Conservation (phyloP, 2,113 vertebrate species). For the Oryzias curvinotus region DNA sequence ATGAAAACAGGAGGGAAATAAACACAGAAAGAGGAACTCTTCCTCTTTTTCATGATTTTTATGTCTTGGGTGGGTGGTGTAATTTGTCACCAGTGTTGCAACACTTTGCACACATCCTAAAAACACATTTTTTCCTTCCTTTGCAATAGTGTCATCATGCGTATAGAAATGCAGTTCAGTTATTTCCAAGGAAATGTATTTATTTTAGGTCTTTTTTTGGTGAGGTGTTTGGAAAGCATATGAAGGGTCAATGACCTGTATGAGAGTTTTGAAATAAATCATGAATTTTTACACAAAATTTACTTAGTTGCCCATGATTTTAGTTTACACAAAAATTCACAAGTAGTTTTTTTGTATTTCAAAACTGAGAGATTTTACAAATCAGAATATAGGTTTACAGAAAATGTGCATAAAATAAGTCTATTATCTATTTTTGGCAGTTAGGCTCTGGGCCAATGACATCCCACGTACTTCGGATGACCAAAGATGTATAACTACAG, state of each 20-base stretch:
- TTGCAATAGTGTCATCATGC: slow-evolving; percentile 11
- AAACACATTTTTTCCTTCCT: slow-evolving; percentile 21
- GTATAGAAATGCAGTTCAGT: slow-evolving; percentile 14
- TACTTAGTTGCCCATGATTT: not conserved
- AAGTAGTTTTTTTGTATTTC: too few species aligned
- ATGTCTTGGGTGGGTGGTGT: slow-evolving; percentile 30
- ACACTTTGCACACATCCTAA: slow-evolving; percentile 52
- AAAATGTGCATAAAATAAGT: too few species aligned
- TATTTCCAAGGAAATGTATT: slow-evolving; percentile 1
- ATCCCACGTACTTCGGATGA: too few species aligned
- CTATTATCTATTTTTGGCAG: too few species aligned
- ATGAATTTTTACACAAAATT: not conserved
- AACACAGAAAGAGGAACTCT: slow-evolving; percentile 46
- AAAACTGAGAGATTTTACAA: too few species aligned
- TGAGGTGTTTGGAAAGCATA: not conserved
- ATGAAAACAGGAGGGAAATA: slow-evolving; percentile 29
- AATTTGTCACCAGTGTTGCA: slow-evolving; percentile 26
- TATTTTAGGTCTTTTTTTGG: not conserved
- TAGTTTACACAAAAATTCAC: not conserved
- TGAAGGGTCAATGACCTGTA: not conserved
- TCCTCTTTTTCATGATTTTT: slow-evolving; percentile 36
- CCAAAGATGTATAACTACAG: too few species aligned
- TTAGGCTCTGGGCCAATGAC: too few species aligned
- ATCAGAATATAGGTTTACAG: too few species aligned
- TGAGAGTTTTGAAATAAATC: not conserved